Base-by-base conservation (phyloP, 2,888 invertebrate genomes). In the Sarcophaga caerulescens region DNA sequence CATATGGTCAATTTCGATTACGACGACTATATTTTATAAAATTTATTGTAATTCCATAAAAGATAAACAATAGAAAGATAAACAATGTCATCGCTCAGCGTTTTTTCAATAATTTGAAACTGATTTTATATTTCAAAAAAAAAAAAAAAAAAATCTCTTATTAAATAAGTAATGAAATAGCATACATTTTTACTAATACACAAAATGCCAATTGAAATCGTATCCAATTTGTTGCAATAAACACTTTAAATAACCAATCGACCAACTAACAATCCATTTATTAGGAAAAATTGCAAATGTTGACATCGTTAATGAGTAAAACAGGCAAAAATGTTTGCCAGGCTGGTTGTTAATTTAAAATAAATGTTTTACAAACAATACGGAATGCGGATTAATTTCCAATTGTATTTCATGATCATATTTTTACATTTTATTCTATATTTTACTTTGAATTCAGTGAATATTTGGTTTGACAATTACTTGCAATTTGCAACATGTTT, bases 301-400 rank as follows among this genome's bases (percentile, higher is more conserved):
- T 47, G 47, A 47, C 3, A 47, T 47, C 47, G 11, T 47, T 47
- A 47, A 47, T 47, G 14, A 47, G 47, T 47, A 47, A 47, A 52
- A 52, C 52, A 52, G 52, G 1, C 17, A 17, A 52, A 52, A 14
- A 52, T 52, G 52, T 52, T 52, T 52, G 52, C 2, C 2, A 52
- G 52, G 10, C 52, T 14, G 17, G 4, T 52, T 52, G 52, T 52
- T 52, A 52, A 52, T 52, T 52, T 52, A 52, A 52, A 52, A 52
- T 69, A 77, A 69, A 44, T 66, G 23, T 11, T 71, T 21, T 80
- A 66, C 8, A 35, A 74, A 69, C 74, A 35, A 25, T 52, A 52
- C 52, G 81, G 81, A 81, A 81, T 81, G 74, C 81, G 81, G 79
- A 81, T 81, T 75, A 70, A 62, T 80, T 80, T 59, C 14, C 25